These are phyloP conservation scores for Philereme transversata DNA, from an alignment of 2,888 invertebrate species.

Conservation along the genomic window DNA sequence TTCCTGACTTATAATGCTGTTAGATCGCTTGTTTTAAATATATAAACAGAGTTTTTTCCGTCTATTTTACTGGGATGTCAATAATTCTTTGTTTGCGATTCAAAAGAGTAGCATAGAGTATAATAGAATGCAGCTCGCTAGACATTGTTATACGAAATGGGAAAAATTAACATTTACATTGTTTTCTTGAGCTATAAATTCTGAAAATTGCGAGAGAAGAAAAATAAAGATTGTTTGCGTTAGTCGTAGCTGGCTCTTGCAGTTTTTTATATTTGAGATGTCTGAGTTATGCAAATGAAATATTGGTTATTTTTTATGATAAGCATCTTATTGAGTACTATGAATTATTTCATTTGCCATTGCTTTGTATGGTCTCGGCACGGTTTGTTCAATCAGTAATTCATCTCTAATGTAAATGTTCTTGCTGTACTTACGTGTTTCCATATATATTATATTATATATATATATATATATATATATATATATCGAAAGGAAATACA, in stretches of 20 bases:
- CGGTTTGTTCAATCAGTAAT: too few species aligned
- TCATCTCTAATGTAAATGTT: too few species aligned
- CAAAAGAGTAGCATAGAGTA: slow-evolving; percentile 16
- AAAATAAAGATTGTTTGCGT: slow-evolving; percentile 32
- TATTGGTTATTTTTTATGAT: slow-evolving; percentile 23
- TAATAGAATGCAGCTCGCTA: slow-evolving; percentile 24
- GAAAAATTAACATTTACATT: slow-evolving; percentile 40
- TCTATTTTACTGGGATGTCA: slow-evolving; percentile 23
- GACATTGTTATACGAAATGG: slow-evolving; percentile 32
- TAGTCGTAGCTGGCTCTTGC: slow-evolving; percentile 15
- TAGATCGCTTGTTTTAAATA: slow-evolving; percentile 68
- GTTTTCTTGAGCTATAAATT: slow-evolving; percentile 36
- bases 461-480: too few species aligned
- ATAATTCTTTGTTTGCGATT: slow-evolving; percentile 40
- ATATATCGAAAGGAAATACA: too few species aligned
- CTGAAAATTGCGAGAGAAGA: slow-evolving; percentile 27
- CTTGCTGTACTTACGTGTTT: too few species aligned
- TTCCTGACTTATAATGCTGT: slow-evolving; percentile 64
- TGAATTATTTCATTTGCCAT: too few species aligned
- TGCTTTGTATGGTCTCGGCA: too few species aligned
- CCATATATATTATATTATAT: too few species aligned
- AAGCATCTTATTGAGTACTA: neutral
- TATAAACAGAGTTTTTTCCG: slow-evolving; percentile 59
- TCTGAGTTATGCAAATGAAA: slow-evolving; percentile 24
- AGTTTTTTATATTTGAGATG: slow-evolving; percentile 25